Percentiles rank a stretch among this genome's conserved stretches.
Evolutionary conservation across 2,797 vertebrate genomes (phyloP).

Genomic region (Momotus momota): DNA sequence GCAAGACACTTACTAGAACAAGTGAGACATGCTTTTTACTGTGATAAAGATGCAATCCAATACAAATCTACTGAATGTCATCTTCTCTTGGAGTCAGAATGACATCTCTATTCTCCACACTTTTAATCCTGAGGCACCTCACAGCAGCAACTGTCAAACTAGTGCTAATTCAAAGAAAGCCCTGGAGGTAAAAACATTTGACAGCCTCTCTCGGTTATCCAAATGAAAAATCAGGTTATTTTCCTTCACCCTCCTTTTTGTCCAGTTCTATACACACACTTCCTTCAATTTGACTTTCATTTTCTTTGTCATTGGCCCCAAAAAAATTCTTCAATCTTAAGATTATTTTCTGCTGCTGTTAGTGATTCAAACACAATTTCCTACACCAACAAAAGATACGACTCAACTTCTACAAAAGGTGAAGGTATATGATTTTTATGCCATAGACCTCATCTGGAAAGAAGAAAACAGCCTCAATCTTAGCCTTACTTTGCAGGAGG

Average conservation of each 20-base stretch:
- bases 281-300: not conserved
- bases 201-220: slow-evolving; percentile 53
- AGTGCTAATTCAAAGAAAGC: slow-evolving; percentile 71
- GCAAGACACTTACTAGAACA: slow-evolving; percentile 58
- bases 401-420: not conserved
- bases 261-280: not conserved
- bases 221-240: slow-evolving; percentile 55
- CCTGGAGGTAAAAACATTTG: slow-evolving; percentile 48
- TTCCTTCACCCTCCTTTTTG: slow-evolving; percentile 11
- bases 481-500: not conserved
- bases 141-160: slow-evolving; percentile 71
- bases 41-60: slow-evolving; percentile 65
- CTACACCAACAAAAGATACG: not conserved
- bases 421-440: not conserved
- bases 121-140: slow-evolving; percentile 72
- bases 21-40: slow-evolving; percentile 53
- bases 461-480: not conserved
- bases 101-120: slow-evolving; percentile 68
- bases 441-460: not conserved
- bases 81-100: slow-evolving; percentile 69
- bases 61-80: slow-evolving; percentile 64
- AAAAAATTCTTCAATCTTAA: not conserved
- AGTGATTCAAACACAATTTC: not conserved
- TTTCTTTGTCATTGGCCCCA: not conserved
- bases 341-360: not conserved